Percentiles rank a stretch among this genome's conserved stretches.
Conservation (phyloP, 2,888 invertebrate genomes). For the Halocaridina rubra region DNA sequence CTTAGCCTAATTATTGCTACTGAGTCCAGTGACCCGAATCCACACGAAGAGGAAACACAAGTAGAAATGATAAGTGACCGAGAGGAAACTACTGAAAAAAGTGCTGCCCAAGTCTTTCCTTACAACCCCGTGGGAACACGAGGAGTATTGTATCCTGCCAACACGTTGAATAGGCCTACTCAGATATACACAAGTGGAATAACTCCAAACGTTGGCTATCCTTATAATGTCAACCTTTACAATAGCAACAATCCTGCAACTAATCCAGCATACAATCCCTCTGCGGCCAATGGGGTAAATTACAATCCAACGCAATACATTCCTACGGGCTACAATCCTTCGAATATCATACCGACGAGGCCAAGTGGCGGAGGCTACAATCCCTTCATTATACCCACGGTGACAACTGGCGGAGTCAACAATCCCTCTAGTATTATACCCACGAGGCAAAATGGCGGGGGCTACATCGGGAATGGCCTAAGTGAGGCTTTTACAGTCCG, state of each 20-base stretch:
- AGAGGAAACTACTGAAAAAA: slow-evolving; percentile 28
- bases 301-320: no score
- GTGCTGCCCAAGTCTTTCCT: slow-evolving; percentile 5
- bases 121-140: neutral
- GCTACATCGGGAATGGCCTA: neutral
- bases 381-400: neutral
- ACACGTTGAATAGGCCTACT: neutral
- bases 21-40: no score
- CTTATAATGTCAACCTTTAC: neutral
- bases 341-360: no score
- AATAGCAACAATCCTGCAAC: neutral
- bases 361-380: no score
- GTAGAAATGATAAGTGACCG: neutral
- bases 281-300: neutral
- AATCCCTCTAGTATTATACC: no score
- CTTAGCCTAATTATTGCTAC: no score
- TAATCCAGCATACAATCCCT: neutral
- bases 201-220: neutral
- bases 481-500: slow-evolving; percentile 29
- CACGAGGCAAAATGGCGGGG: neutral
- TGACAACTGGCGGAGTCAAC: neutral
- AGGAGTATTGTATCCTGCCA: neutral
- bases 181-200: neutral
- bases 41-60: no score
- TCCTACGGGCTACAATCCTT: no score